Evolutionary conservation across 37 sponge, comb jelly and placozoan species (phyloP), one percentile per base, ranked within the genome.

Genomic region (Lycopodina hypogea): DNA sequence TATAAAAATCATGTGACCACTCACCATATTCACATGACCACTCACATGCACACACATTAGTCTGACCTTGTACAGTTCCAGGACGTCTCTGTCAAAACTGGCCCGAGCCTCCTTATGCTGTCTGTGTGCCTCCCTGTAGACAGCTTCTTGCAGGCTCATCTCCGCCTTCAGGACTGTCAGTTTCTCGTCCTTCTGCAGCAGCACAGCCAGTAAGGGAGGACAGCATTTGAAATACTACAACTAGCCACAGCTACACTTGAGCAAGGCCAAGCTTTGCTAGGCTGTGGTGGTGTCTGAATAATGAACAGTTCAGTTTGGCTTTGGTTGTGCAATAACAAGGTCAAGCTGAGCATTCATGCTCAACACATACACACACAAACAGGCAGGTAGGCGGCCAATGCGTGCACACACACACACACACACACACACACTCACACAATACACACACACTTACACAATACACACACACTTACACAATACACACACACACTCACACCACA

Each of bases 11-110:
- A 67, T 6, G 8, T 30, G 37, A 67, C 37, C 28, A 28, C 60
- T 17, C 12, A 17, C 3, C 28, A 59, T 59, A 4, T 3, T 59
- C 60, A 59, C 60, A 59, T 59, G 60, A 59, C 60, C 12, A 28
- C 4, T 23, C 36, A 42, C 45, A 70, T 23, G 23, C 8, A 28
- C 30, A 34, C 4, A 30, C 32, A 67, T 24, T 6, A 23, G 12
- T 60, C 6, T 60, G 37, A 77, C 77, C 65, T 40, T 62, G 61
- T 77, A 77, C 19, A 77, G 50, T 19, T 68, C 56, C 11, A 48
- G 0, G 6, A 68, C 56, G 1, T 78, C 69, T 3, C 24, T 68
- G 38, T 78, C 37, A 53, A 78, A 67, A 1, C 8, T 52, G 37
- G 67, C 56, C 0, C 42, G 38, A 14, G 35, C 39, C 6, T 78